Base-by-base conservation (phyloP, 2,888 invertebrate genomes). In the Hirtodrosophila alboralis region DNA sequence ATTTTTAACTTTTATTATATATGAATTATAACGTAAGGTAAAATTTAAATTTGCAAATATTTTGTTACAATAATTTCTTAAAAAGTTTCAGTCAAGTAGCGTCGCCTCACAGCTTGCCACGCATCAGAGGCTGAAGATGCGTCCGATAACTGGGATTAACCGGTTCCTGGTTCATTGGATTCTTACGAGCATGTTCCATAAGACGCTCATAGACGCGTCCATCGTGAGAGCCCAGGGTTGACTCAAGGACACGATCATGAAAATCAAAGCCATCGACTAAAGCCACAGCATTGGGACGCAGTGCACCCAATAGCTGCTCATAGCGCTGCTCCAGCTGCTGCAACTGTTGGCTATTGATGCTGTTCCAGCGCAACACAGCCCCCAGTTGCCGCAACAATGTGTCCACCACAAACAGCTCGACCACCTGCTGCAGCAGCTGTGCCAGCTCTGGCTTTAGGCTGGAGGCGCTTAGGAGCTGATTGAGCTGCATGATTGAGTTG, bases 221-320 rank as follows among this genome's bases (percentile, higher is more conserved):
- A 90, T 96, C 96, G 89, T 94, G 95, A 3, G 95, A 93, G 4
- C 96, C 96, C 12, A 96, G 90, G 0, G 95, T 93, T 0, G 96
- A 96, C 36, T 93, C 92, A 1, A 97, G 90, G 49, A 95, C 93
- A 88, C 95, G 94, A 87, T 97, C 96, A 14, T 93, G 92, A 36
- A 96, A 93, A 87, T 98, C 98, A 89, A 98, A 98, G 8, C 96
- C 94, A 91, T 98, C 98, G 0, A 98, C 97, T 8, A 98, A 91
- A 0, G 95, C 95, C 0, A 98, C 95, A 0, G 97, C 97, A 90
- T 98, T 95, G n/a, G 95, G 95, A 31, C 98, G 93, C 40, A 98
- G 91, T 9, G 92, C 91, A 0, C 91, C 90, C 47, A 98, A 91
- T 49, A 95, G 89, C 30, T 93, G 92, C 80, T 95, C 95, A 73